Evolutionary conservation across 1,140 invertebrate genomes (phyloP), one percentile per base, ranked within the genome.

Genomic region (Olivierus martensii): DNA sequence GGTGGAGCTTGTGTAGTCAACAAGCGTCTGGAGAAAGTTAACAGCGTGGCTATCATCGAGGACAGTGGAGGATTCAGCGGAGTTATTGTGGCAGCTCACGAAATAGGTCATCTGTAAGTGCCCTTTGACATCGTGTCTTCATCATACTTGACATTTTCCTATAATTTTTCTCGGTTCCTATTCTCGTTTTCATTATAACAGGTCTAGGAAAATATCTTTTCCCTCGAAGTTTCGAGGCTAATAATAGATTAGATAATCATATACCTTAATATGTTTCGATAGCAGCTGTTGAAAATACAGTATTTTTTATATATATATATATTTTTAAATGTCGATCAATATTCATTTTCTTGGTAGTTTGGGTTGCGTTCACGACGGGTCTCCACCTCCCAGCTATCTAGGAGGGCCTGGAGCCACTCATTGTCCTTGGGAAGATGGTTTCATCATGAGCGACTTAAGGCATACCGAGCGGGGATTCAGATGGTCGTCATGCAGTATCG

Each of bases 71-170:
- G 90, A 53, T 94, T 93, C 72, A 91, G 87, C 63, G 89, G 90
- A 44, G 93, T 94, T 64, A 94, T 94, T 66, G 90, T 94, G 5
- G 90, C 89, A 49, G 89, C 89, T 53, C 89, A 94, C 67, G 90
- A 94, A 86, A 87, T 93, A 60, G 89, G 89, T 59, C 89, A 94
- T 77, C 79, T 94, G 88, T 94, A 79, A 88, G 87, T 83, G 56
- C 37, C 28, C 17, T 35, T 15, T 48, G 5, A 37, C 15, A 6
- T 19, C 7, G 21, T 11, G 18, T 17, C 12, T 3, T 44, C 21
- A 19, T 19, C 18, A 3, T 41, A 41, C 14, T 39, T 35, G 7
- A 36, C 4, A 28, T 28, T 28, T 28, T 9, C 28, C 28, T 28
- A 28, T 28, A 28, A 28, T 17, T 43, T 43, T 43, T 43, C 9